Conservation (phyloP, 1,140 invertebrate genomes). For the Penaeus chinensis region DNA sequence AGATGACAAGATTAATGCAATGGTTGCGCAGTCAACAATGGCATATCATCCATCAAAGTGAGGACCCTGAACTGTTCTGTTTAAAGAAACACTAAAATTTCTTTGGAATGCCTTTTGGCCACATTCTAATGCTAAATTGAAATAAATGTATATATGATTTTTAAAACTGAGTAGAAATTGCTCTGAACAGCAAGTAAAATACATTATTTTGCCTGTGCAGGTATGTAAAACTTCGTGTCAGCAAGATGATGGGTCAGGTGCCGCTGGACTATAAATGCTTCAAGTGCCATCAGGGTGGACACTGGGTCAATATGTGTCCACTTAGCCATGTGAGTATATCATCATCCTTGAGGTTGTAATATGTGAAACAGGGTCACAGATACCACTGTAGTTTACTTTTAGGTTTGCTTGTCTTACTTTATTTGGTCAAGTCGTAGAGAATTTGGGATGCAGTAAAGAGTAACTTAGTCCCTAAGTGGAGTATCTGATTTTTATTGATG, state of each 20-base stretch:
- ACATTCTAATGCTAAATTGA: constrained; percentile 7
- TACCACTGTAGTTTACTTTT: constrained; percentile 12
- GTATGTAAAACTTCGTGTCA: constrained; percentile 87
- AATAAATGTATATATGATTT: too few species aligned
- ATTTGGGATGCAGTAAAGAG: not conserved
- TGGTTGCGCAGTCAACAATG: constrained; percentile 95
- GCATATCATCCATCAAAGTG: constrained; percentile 98
- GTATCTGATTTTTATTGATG: too few species aligned
- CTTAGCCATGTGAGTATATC: constrained; percentile 72
- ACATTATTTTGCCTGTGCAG: constrained; percentile 71
- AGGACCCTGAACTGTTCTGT: constrained; percentile 67
- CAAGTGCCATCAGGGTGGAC: constrained; percentile 90
- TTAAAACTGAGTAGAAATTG: not conserved
- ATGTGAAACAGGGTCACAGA: not conserved
- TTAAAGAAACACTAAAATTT: not conserved
- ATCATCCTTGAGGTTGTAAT: too few species aligned
- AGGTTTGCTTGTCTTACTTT: not conserved
- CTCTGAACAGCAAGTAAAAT: constrained; percentile 61
- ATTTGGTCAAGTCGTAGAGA: not conserved
- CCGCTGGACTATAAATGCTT: constrained; percentile 91
- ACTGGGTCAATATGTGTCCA: constrained; percentile 97
- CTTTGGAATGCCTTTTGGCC: too few species aligned
- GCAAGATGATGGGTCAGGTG: constrained; percentile 87
- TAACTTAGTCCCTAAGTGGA: not conserved
- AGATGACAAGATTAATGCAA: constrained; percentile 96